Evolutionary conservation across 2,113 vertebrate species (phyloP).

Genomic region (Myotis lucifugus): DNA sequence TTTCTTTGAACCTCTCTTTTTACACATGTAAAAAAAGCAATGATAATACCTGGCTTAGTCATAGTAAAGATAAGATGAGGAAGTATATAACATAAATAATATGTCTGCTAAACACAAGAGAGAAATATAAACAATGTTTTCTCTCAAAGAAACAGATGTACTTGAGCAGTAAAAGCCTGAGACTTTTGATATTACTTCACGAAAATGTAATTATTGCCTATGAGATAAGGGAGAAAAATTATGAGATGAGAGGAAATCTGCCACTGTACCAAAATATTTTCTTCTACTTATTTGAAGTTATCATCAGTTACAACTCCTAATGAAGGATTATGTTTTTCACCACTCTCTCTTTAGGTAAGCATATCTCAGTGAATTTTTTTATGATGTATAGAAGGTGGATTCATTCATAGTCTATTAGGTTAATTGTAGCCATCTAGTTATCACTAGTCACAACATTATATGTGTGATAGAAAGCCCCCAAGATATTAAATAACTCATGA

Average conservation of each 20-base stretch:
- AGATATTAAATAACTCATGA: neutral
- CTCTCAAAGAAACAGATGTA: neutral
- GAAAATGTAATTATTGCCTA: slow-evolving; percentile 2
- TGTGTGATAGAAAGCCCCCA: neutral
- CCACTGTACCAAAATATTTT: neutral
- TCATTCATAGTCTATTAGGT: neutral
- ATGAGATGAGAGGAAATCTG: neutral
- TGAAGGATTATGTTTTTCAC: neutral
- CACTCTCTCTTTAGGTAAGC: slow-evolving; percentile 8
- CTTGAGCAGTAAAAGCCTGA: neutral
- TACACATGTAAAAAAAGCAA: neutral
- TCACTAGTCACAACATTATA: neutral
- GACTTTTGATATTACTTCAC: neutral
- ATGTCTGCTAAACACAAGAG: neutral
- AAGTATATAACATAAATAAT: neutral
- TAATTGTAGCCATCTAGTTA: neutral
- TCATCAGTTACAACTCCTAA: slow-evolving; percentile 3
- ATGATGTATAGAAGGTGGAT: neutral
- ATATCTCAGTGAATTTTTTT: neutral
- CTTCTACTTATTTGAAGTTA: neutral
- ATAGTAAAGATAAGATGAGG: neutral
- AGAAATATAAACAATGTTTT: neutral
- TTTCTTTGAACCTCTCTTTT: neutral
- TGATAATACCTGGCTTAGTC: neutral
- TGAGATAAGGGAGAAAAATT: neutral